Evolutionary conservation across 2,888 invertebrate species (phyloP).

Genomic region (Hermaeophaga mercurialis): DNA sequence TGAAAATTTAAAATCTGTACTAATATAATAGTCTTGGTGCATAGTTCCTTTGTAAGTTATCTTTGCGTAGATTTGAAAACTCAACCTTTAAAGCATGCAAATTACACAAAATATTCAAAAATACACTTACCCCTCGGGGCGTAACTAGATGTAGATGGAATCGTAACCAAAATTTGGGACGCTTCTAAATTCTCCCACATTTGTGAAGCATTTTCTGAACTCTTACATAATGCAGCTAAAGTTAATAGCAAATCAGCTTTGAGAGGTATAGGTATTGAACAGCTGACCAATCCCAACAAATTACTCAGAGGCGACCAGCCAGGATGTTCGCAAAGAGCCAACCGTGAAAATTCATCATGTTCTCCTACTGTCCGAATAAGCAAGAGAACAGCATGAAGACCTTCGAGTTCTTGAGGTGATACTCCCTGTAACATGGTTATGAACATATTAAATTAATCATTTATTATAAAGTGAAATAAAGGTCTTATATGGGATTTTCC

Average conservation of each 20-base stretch:
- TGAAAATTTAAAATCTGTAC: no score
- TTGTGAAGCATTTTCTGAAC: conserved; percentile 75
- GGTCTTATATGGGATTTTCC: no score
- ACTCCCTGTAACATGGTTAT: conserved; percentile 70
- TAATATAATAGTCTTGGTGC: no score
- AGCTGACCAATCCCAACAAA: conserved; percentile 81
- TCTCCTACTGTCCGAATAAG: conserved; percentile 79
- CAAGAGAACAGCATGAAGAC: conserved; percentile 79
- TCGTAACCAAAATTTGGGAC: conserved; percentile 76
- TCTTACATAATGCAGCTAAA: conserved; percentile 78
- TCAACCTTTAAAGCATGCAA: no score
- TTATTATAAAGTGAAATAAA: no score
- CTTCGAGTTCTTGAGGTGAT: conserved; percentile 82
- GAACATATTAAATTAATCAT: background rate
- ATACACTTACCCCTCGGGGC: conserved; percentile 59
- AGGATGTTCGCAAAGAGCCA: conserved; percentile 84
- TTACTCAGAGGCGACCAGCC: conserved; percentile 85
- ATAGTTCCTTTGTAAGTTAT: no score
- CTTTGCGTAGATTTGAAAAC: no score
- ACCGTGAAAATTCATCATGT: conserved; percentile 78
- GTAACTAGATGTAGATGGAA: conserved; percentile 67
- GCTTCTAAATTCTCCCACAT: conserved; percentile 88
- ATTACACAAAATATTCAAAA: background rate
- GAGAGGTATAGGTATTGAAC: conserved; percentile 82
- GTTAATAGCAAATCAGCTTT: conserved; percentile 84